These are phyloP conservation scores for Caenorhabditis sp. DNA, from an alignment of 2,888 invertebrate species.

Conservation along the genomic window DNA sequence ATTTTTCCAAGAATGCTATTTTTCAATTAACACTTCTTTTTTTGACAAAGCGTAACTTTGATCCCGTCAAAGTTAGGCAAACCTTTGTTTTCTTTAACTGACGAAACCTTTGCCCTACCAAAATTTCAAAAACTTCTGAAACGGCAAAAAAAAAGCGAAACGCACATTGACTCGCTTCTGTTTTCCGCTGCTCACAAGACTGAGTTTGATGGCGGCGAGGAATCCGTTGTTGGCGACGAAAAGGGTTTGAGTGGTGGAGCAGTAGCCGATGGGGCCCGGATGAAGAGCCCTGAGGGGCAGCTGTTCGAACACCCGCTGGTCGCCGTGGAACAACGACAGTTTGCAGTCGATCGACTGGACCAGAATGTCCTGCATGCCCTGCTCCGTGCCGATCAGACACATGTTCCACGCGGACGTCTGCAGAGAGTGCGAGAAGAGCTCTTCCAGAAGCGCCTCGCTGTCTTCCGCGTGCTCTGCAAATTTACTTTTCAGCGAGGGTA, in stretches of 20 bases:
- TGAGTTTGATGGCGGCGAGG: constrained; percentile 57
- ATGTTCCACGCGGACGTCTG: constrained; percentile 59
- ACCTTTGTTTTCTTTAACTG: too few relatives aligned
- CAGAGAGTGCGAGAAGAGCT: constrained; percentile 58
- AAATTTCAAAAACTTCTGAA: neutral
- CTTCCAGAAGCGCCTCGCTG: constrained; percentile 31
- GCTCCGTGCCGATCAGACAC: constrained; percentile 44
- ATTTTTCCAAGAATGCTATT: too few relatives aligned
- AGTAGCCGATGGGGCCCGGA: constrained; percentile 63
- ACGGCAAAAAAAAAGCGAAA: neutral
- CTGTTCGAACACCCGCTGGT: constrained; percentile 60
- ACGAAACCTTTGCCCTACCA: neutral
- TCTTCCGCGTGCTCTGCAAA: neutral
- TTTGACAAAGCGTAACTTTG: too few relatives aligned
- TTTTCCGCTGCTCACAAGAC: constrained; percentile 51
- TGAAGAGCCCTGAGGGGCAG: constrained; percentile 56
- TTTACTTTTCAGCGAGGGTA: neutral
- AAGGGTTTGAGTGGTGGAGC: constrained; percentile 40
- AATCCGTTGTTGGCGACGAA: constrained; percentile 54
- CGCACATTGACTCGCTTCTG: constrained; percentile 61
- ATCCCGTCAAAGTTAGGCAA: too few relatives aligned
- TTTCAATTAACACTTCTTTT: too few relatives aligned
- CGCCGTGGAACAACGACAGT: constrained; percentile 57
- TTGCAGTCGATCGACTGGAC: constrained; percentile 63
- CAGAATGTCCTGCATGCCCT: constrained; percentile 38